Conservation (phyloP, 2,113 vertebrate species). For the Rhinichthys klamathensis region DNA sequence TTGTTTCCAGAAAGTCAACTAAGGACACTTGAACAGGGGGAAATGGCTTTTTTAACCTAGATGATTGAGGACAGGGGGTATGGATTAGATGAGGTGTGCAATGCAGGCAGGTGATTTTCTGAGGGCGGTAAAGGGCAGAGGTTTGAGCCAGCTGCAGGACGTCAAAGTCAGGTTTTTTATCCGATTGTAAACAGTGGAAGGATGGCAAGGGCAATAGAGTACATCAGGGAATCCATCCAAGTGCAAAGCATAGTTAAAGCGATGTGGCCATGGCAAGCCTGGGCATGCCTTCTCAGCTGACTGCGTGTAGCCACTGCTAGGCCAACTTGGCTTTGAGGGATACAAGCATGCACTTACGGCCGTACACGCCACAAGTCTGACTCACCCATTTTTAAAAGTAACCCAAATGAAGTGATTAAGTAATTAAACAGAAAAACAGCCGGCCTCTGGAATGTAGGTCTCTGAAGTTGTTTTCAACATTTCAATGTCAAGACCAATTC, state of each 20-base stretch:
- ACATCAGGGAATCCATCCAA: slow-evolving; percentile 55
- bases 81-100: slow-evolving; percentile 25
- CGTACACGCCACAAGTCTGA: slow-evolving; percentile 24
- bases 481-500: slow-evolving; percentile 38
- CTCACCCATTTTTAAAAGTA: slow-evolving; percentile 46
- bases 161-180: slow-evolving; percentile 55
- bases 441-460: slow-evolving; percentile 38
- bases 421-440: slow-evolving; percentile 48
- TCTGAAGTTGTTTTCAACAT: slow-evolving; percentile 42
- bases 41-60: background rate
- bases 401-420: slow-evolving; percentile 43
- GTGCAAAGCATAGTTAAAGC: slow-evolving; percentile 40
- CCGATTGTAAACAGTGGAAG: slow-evolving; percentile 57
- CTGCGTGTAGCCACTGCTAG: slow-evolving; percentile 39
- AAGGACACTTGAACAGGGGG: slow-evolving; percentile 15
- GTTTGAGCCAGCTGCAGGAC: slow-evolving; percentile 46
- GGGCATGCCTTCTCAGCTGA: slow-evolving; percentile 53
- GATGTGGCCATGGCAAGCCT: slow-evolving; percentile 48
- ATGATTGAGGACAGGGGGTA: slow-evolving; percentile 18
- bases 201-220: slow-evolving; percentile 50
- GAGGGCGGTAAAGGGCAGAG: slow-evolving; percentile 5
- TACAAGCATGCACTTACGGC: slow-evolving; percentile 41
- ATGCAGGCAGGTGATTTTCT: slow-evolving; percentile 48
- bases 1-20: slow-evolving; percentile 28
- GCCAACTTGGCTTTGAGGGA: slow-evolving; percentile 45